Conservation (phyloP, 2,113 vertebrate species). For the Leptocoma aspasia region DNA sequence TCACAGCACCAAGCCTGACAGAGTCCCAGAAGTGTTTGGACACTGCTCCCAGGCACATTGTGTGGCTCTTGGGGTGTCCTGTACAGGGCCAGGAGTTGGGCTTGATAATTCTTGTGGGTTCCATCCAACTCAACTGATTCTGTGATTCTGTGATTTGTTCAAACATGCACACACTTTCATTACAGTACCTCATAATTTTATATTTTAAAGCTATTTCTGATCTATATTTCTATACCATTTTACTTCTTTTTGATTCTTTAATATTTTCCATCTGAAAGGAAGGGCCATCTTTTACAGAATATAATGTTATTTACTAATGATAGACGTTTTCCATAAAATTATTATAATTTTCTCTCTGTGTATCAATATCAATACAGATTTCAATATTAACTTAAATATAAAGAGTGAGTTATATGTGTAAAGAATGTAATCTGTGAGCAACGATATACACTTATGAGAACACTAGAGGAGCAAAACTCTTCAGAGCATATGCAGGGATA, state of each 20-base stretch:
- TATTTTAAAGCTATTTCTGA: background rate
- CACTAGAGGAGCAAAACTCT: background rate
- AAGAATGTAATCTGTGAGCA: background rate
- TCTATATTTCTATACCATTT: background rate
- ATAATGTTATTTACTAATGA: background rate
- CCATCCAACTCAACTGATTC: background rate
- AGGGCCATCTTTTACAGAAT: background rate
- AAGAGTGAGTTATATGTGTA: rapidly evolving
- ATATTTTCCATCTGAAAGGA: background rate
- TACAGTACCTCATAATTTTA: background rate
- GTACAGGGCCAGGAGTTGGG: background rate
- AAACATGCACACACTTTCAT: background rate
- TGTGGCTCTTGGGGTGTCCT: background rate
- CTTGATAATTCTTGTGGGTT: rapidly evolving
- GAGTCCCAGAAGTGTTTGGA: rapidly evolving
- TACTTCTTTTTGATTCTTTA: background rate
- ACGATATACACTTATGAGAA: background rate
- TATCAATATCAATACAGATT: background rate
- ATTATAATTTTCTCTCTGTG: rapidly evolving
- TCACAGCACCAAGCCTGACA: background rate
- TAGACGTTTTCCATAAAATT: background rate
- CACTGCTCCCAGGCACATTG: rapidly evolving
- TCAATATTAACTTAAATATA: background rate
- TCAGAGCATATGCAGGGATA: background rate
- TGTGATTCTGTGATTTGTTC: background rate